A percentile compares a stretch with the other conserved stretches of the same genome.
phyloP scores from a whole-genome alignment of 2,888 invertebrate genomes.

The Melieria picta region DNA sequence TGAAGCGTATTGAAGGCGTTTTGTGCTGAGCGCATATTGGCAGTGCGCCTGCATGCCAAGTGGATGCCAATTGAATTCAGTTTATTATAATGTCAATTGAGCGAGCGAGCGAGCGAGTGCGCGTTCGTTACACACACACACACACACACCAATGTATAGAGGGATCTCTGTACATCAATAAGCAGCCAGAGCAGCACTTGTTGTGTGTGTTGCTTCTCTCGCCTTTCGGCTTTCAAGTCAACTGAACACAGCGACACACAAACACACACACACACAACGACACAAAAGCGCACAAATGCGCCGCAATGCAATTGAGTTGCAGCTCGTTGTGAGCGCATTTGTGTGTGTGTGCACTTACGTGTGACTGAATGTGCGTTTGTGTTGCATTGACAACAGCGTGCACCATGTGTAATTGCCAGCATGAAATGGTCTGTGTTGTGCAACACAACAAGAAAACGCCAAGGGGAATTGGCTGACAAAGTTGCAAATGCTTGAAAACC shows the following conservation, averaged over 20 bases:
- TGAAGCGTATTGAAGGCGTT: conserved; percentile 16
- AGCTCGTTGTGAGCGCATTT: conserved; percentile 6
- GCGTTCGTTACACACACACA: conserved; percentile 6
- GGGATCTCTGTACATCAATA: background rate
- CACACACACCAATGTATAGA: background rate
- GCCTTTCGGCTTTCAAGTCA: background rate
- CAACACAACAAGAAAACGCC: too few species aligned
- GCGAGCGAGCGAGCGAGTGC: background rate
- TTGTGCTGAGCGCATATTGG: background rate
- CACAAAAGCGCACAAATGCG: background rate
- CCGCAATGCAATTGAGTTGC: background rate
- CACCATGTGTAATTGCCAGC: background rate
- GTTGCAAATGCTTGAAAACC: too few species aligned
- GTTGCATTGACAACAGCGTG: background rate
- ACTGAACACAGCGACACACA: background rate
- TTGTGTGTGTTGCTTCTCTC: background rate
- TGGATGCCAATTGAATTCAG: conserved; percentile 26
- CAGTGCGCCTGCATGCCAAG: background rate
- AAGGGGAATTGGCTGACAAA: too few species aligned
- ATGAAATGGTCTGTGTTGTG: too few species aligned
- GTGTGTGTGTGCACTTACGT: background rate
- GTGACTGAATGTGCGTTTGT: background rate
- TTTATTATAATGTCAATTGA: conserved; percentile 40
- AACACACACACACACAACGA: background rate
- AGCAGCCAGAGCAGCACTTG: background rate